Base-by-base conservation (phyloP, 1,140 invertebrate species). In the Apolygus lucorum region DNA sequence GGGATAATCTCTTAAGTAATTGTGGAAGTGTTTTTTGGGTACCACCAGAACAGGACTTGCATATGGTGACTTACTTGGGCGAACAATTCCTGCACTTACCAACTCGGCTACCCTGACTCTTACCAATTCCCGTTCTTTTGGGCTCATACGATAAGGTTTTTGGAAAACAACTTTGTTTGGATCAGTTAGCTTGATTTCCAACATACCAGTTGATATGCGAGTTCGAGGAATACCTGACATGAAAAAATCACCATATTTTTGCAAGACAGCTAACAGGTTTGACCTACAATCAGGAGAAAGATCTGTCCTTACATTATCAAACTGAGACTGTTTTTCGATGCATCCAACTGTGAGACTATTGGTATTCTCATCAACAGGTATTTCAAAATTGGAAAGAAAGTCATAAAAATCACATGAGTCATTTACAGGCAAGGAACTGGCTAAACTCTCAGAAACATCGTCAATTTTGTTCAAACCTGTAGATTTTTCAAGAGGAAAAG, bases 1-100 rank as follows among this genome's bases (percentile, higher is more conserved):
- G 2, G 25, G 24, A 28, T 64, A 29, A 28, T 64, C 24, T 28
- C 28, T 26, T 13, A 64, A 29, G 21, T 28, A 64, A 21, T 26
- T 27, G 14, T 64, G 63, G 28, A 64, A 64, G 28, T 64, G 63
- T 28, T 64, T 28, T 28, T 28, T 64, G 4, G 25, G 24, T 17
- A 64, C 63, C 11, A 64, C 14, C 28, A 64, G 28, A 13, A 64
- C 28, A 13, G 63, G 63, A 64, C 63, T 64, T 17, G 63, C 63
- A 29, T 26, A 64, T 4, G 25, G 24, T 28, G 63, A 64, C 13
- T 14, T 4, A 28, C 63, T 64, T 11, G 63, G 63, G 13, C 63
- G 63, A 8, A 13, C 63, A n/a, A n/a, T n/a, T n/a, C n/a, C n/a
- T n/a, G n/a, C n/a, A n/a, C 28, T 22, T 11, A 27, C 63, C 27